These are phyloP conservation scores for Orthosia gothica DNA, from an alignment of 2,888 invertebrate species.

Conservation along the genomic window DNA sequence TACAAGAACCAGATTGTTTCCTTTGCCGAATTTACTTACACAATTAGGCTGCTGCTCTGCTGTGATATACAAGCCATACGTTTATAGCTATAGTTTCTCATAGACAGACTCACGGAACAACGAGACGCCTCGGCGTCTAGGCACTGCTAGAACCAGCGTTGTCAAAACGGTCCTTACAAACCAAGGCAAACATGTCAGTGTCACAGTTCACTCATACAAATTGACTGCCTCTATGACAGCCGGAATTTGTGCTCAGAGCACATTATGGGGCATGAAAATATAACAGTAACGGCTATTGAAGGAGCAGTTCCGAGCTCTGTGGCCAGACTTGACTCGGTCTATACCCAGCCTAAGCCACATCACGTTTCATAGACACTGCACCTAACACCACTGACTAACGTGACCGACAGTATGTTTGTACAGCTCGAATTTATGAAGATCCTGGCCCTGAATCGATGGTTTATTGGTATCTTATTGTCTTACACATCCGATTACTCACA, in stretches of 20 bases:
- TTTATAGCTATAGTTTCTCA: too few relatives aligned
- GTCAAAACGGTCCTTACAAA: background rate
- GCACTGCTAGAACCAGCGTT: background rate
- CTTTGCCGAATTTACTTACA: too few relatives aligned
- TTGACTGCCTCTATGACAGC: too few relatives aligned
- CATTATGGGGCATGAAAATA: too few relatives aligned
- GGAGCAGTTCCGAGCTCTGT: background rate
- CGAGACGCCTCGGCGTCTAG: background rate
- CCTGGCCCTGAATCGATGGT: slow-evolving; percentile 21
- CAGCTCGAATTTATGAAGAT: slow-evolving; percentile 32
- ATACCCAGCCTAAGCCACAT: background rate
- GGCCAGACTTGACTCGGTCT: background rate
- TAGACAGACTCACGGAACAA: too few relatives aligned
- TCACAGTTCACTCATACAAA: background rate
- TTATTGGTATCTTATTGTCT: slow-evolving; percentile 38
- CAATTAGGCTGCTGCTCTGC: too few relatives aligned
- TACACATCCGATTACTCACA: slow-evolving; percentile 32
- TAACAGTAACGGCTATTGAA: too few relatives aligned
- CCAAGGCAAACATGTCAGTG: background rate
- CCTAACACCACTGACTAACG: slow-evolving; percentile 7
- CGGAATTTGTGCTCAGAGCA: too few relatives aligned
- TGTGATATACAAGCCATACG: too few relatives aligned
- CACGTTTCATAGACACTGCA: slow-evolving; percentile 16
- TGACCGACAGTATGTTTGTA: slow-evolving; percentile 33
- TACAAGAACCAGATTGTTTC: too few relatives aligned